Conservation (phyloP, 2,113 vertebrate genomes). For the Thermophis baileyi region DNA sequence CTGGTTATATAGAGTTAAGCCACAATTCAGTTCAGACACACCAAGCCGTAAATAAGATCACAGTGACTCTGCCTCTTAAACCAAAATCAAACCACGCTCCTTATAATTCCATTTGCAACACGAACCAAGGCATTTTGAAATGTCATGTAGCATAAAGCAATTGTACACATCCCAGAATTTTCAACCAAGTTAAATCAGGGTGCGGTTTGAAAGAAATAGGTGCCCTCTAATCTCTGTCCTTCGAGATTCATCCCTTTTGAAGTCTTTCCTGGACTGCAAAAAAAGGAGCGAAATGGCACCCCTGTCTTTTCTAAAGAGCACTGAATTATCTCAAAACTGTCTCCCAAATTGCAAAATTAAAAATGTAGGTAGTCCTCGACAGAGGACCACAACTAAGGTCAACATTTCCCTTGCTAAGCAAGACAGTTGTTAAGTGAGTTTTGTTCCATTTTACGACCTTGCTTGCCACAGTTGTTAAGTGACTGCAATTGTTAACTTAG, state of each 20-base stretch:
- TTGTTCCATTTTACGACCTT: neutral
- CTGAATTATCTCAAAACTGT: neutral
- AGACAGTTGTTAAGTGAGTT: neutral
- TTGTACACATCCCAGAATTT: neutral
- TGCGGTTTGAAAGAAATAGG: neutral
- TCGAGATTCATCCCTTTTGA: neutral
- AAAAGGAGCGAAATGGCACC: neutral
- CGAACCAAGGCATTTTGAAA: neutral
- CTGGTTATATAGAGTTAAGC: neutral
- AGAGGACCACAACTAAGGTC: neutral
- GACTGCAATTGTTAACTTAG: neutral
- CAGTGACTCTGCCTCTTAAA: neutral
- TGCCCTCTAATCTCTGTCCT: neutral
- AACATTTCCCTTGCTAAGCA: neutral
- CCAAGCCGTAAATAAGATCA: neutral
- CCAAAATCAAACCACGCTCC: neutral
- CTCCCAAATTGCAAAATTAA: neutral
- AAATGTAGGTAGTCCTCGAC: neutral
- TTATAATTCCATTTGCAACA: neutral
- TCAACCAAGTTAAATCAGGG: neutral
- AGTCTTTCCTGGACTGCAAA: neutral
- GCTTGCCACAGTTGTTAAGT: neutral
- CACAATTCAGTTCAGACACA: neutral
- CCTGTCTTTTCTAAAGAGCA: neutral
- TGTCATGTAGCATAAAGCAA: neutral